phyloP scores from a whole-genome alignment of 2,888 invertebrate genomes.

The Hylaea fasciaria region DNA sequence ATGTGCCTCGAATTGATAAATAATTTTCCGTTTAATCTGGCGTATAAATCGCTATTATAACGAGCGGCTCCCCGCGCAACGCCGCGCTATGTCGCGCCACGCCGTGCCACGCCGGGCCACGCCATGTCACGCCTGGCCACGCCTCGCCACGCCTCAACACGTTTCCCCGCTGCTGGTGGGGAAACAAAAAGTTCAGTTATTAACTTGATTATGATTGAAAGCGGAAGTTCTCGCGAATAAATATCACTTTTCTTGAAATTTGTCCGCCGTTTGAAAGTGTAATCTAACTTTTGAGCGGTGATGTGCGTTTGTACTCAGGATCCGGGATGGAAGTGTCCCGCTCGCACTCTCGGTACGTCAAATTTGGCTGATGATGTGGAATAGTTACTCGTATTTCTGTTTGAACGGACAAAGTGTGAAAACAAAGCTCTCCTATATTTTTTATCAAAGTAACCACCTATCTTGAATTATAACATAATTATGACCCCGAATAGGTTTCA shows the following conservation, averaged over 20 bases:
- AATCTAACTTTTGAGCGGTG: slow-evolving; percentile 9
- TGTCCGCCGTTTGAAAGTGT: slow-evolving; percentile 2
- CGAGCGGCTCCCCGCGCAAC: too few relatives aligned
- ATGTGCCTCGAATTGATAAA: slow-evolving; percentile 3
- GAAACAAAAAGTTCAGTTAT: slow-evolving; percentile 13
- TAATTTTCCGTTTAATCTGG: neutral
- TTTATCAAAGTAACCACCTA: too few relatives aligned
- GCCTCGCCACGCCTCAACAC: neutral
- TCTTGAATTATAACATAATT: too few relatives aligned
- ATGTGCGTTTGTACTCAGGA: neutral
- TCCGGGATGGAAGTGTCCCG: neutral
- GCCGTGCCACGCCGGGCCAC: too few relatives aligned
- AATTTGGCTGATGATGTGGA: too few relatives aligned
- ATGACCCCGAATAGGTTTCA: too few relatives aligned
- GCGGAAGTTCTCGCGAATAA: slow-evolving; percentile 16
- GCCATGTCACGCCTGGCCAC: too few relatives aligned
- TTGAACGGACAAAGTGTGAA: too few relatives aligned
- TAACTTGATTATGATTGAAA: slow-evolving; percentile 24
- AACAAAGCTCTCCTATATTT: too few relatives aligned
- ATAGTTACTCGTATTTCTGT: too few relatives aligned
- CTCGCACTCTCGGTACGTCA: too few relatives aligned
- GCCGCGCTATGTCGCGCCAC: too few relatives aligned
- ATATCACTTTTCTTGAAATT: slow-evolving; percentile 16
- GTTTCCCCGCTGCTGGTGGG: neutral
- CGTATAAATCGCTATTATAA: neutral